phyloP scores from a whole-genome alignment of 2,113 vertebrate genomes.

The Siphamia tubifer region DNA sequence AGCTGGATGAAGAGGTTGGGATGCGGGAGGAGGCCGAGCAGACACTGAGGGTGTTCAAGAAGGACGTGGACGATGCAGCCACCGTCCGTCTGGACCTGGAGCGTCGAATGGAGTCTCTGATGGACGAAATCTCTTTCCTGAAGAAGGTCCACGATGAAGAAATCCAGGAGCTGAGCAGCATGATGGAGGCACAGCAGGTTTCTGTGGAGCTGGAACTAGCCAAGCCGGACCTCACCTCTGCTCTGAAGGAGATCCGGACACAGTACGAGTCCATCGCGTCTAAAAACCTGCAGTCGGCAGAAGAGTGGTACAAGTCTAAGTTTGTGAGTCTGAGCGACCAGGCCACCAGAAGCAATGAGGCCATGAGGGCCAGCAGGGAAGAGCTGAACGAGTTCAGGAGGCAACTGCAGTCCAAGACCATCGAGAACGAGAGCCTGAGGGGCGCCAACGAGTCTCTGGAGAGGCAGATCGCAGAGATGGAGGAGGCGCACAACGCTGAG shows the following conservation, averaged over 20 bases:
- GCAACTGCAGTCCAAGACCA: slow-evolving; percentile 89
- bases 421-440: slow-evolving; percentile 88
- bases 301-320: slow-evolving; percentile 90
- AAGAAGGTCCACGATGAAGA: slow-evolving; percentile 87
- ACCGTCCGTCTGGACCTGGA: slow-evolving; percentile 83
- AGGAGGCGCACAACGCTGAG: slow-evolving; percentile 84
- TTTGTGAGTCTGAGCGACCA: slow-evolving; percentile 87
- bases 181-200: slow-evolving; percentile 82
- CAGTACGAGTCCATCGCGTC: slow-evolving; percentile 89
- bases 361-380: slow-evolving; percentile 86
- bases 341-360: slow-evolving; percentile 86
- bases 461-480: slow-evolving; percentile 88
- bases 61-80: slow-evolving; percentile 83
- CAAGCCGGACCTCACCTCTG: slow-evolving; percentile 86
- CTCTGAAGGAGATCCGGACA: slow-evolving; percentile 87
- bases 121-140: slow-evolving; percentile 85
- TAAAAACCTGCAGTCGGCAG: slow-evolving; percentile 89
- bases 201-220: slow-evolving; percentile 78
- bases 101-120: slow-evolving; percentile 82
- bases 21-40: slow-evolving; percentile 80
- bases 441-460: slow-evolving; percentile 90
- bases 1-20: slow-evolving; percentile 75
- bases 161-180: slow-evolving; percentile 83
- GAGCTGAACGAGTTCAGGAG: slow-evolving; percentile 91
- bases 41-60: slow-evolving; percentile 79